Evolutionary conservation across 2,888 invertebrate species (phyloP), one percentile per base, ranked within the genome.

Genomic region (Metallyticus violacea): DNA sequence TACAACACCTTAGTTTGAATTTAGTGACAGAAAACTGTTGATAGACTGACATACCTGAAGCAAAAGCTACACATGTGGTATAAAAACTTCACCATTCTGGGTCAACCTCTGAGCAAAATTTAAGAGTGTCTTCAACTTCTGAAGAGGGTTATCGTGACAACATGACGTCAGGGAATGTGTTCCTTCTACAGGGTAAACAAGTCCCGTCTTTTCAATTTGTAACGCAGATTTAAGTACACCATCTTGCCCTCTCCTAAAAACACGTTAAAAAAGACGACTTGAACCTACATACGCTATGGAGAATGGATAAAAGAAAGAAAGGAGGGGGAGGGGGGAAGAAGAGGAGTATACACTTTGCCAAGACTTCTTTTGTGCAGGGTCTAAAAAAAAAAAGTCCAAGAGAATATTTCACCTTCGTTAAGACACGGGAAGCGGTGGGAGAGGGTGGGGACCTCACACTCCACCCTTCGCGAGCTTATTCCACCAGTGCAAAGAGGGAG

Each of bases 381-480:
- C 40, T n/a, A 77, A 77, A 77, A 15, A 79, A 40, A 79, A n/a
- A 85, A 27, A 77, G 77, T 85, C 85, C 79, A 85, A 85, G 79
- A 78, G 85, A 85, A 85, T 85, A 85, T 85, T 85, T 85, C 79
- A 85, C 85, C 85, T 85, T 85, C 85, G 79, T 85, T 85, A 85
- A 85, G 79, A 79, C 77, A 79, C 79, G 88, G 81, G 86, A 86
- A 88, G 28, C 86, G 87, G 87, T 85, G 88, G 86, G 28, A 78
- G 88, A 22, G 85, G 86, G 87, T 26, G 81, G 87, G 86, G 88
- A 84, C 30, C 87, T 86, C 85, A 89, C 89, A 89, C 89, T 85
- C 86, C 85, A 85, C 87, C 84, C 86, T 89, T 89, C 89, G 89
- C 89, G 89, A 88, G 89, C 90, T 90, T 90, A 90, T 90, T 90